Conservation (phyloP, 2,888 invertebrate genomes). For the Altica lythri region DNA sequence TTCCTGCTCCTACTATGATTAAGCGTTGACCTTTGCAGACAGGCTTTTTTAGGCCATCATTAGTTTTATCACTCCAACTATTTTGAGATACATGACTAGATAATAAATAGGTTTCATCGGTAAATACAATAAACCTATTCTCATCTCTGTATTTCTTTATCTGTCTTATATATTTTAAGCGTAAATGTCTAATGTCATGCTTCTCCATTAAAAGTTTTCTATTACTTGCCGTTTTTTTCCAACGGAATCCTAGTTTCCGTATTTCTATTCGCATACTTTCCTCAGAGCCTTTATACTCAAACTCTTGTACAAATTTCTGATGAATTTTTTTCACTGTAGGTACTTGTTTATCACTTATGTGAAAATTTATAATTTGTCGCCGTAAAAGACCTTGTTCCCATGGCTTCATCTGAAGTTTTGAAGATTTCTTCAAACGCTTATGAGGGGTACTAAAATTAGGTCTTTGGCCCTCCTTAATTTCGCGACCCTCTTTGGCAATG, state of each 20-base stretch:
- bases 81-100: background rate
- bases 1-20: background rate
- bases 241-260: background rate
- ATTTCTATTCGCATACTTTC: background rate
- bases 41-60: background rate
- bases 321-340: no score
- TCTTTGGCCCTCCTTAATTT: background rate
- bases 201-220: background rate
- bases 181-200: background rate
- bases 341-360: no score
- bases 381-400: no score
- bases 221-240: background rate
- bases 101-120: background rate
- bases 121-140: no score
- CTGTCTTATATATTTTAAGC: no score
- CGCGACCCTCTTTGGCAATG: background rate
- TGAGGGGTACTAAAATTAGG: background rate
- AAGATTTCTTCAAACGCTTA: background rate
- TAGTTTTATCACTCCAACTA: background rate
- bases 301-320: no score
- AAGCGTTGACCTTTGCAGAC: background rate
- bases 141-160: no score
- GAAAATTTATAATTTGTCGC: no score
- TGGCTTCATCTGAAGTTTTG: background rate
- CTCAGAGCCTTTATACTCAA: background rate